Percentiles rank a stretch among this genome's conserved stretches.
Conservation (phyloP, 2,113 vertebrate genomes). For the Aegithalos caudatus region DNA sequence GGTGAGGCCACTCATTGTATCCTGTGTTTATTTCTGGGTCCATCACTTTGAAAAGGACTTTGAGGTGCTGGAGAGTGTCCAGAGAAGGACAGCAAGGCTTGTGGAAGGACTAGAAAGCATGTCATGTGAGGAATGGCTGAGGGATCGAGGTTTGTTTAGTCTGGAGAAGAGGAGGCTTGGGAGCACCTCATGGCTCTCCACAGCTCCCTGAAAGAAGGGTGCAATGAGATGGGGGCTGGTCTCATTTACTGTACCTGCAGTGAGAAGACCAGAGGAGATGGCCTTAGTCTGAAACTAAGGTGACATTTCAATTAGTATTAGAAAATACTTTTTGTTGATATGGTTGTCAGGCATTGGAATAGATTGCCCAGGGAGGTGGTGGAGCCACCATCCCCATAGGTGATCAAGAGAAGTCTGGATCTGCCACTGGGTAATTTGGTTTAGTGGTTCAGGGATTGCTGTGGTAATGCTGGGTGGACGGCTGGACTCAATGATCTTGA, state of each 20-base stretch:
- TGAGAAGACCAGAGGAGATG: background rate
- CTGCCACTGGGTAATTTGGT: accelerated
- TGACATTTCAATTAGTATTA: background rate
- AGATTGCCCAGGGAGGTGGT: background rate
- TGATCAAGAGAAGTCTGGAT: background rate
- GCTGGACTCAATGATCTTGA: background rate
- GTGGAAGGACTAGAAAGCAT: accelerated
- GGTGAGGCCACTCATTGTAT: background rate
- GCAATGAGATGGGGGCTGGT: background rate
- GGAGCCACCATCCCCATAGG: background rate
- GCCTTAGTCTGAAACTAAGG: background rate
- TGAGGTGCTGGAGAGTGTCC: background rate
- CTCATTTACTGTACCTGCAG: background rate
- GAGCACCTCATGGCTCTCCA: accelerated
- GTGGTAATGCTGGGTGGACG: background rate
- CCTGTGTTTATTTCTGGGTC: background rate
- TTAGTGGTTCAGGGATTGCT: background rate
- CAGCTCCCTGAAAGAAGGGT: background rate
- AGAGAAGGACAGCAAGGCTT: background rate
- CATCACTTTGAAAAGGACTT: background rate
- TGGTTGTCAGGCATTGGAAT: background rate
- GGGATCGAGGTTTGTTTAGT: background rate
- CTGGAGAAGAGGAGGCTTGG: background rate
- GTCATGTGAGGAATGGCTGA: background rate
- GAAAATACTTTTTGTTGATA: background rate